Conservation (phyloP, 2,888 invertebrate species). For the Heliconius charithonia region DNA sequence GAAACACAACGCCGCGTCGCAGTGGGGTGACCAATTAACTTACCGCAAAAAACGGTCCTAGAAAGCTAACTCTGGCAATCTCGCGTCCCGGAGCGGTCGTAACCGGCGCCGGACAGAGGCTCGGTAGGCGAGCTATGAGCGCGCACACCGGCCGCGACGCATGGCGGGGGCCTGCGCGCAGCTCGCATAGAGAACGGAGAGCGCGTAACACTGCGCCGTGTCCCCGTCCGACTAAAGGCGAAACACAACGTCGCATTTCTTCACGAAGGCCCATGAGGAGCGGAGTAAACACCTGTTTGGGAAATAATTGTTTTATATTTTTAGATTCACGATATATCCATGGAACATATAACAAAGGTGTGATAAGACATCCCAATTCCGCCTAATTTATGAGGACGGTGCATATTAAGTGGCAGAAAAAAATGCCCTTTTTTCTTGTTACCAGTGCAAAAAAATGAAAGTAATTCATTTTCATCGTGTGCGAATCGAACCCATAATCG, state of each 20-base stretch:
- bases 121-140: conserved; percentile 70
- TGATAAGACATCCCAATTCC: no score
- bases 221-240: conserved; percentile 86
- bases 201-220: conserved; percentile 88
- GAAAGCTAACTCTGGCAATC: conserved; percentile 91
- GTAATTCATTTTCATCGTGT: no score
- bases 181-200: conserved; percentile 91
- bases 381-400: no score
- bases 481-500: no score
- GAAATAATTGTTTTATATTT: not conserved
- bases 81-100: conserved; percentile 93
- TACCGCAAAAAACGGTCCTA: conserved; percentile 96
- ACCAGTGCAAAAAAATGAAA: no score
- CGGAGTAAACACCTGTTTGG: conserved; percentile 72
- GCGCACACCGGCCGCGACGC: conserved; percentile 88
- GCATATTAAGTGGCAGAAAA: no score
- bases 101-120: conserved; percentile 88
- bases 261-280: conserved; percentile 76
- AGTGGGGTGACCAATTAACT: conserved; percentile 47
- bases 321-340: not conserved
- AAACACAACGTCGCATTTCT: conserved; percentile 87
- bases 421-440: no score
- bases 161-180: conserved; percentile 87
- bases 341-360: no score
- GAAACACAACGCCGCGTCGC: not conserved